Conservation (phyloP, 1,140 invertebrate species). For the Gyrodactylus salaris region DNA sequence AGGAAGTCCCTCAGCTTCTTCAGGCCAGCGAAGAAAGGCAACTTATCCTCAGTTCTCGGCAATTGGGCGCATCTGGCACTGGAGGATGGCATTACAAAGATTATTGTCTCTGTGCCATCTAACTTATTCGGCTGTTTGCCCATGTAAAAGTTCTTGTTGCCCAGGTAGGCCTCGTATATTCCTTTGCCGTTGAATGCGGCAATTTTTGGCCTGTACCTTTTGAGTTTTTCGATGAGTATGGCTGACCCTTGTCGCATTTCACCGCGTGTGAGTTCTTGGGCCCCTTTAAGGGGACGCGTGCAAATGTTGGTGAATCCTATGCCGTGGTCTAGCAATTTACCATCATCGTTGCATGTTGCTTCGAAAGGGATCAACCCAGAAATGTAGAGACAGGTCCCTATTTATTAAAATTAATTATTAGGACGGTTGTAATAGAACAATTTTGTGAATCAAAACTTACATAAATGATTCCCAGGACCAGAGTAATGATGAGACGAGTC, state of each 20-base stretch:
- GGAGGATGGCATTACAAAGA: slow-evolving; percentile 72
- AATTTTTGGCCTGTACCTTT: slow-evolving; percentile 66
- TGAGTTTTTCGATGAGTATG: slow-evolving; percentile 53
- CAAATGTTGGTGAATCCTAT: slow-evolving; percentile 96
- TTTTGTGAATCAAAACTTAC: not conserved
- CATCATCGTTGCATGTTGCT: slow-evolving; percentile 74
- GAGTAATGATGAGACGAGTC: slow-evolving; percentile 1
- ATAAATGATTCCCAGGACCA: slow-evolving; percentile 4
- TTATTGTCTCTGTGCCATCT: slow-evolving; percentile 41
- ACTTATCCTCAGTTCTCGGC: slow-evolving; percentile 57
- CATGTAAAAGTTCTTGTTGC: slow-evolving; percentile 57
- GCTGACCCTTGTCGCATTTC: slow-evolving; percentile 82
- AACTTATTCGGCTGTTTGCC: slow-evolving; percentile 64
- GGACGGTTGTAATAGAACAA: not conserved
- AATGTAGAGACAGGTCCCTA: slow-evolving; percentile 70
- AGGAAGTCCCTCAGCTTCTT: slow-evolving; percentile 65
- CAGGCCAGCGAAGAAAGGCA: slow-evolving; percentile 58
- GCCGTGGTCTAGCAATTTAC: slow-evolving; percentile 53
- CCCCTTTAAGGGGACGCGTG: slow-evolving; percentile 58
- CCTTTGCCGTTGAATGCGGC: slow-evolving; percentile 90
- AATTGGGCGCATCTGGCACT: slow-evolving; percentile 59
- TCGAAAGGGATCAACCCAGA: slow-evolving; percentile 67
- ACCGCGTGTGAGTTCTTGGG: slow-evolving; percentile 54
- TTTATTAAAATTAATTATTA: slow-evolving; percentile 11
- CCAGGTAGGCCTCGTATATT: slow-evolving; percentile 6